phyloP scores from a whole-genome alignment of 2,888 invertebrate genomes.

The Fragum whitleyi region DNA sequence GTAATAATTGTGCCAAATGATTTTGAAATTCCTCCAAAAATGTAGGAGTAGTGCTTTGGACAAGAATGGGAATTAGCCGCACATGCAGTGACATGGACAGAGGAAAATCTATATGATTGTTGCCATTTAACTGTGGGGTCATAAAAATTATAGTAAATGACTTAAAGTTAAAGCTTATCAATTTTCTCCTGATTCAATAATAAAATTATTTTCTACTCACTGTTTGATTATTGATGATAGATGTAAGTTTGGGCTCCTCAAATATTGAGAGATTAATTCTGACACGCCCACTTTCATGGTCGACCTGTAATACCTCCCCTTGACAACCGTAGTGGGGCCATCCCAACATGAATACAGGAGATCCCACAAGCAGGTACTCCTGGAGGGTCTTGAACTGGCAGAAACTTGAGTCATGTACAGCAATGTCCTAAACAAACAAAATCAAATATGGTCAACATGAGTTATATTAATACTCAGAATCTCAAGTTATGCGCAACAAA shows the following conservation, averaged over 20 bases:
- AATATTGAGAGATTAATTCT: constrained; percentile 79
- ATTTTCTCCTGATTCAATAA: no score
- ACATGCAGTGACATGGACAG: no score
- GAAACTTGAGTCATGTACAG: constrained; percentile 84
- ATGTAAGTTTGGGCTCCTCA: constrained; percentile 80
- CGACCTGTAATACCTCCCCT: constrained; percentile 89
- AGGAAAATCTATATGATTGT: no score
- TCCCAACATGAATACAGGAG: constrained; percentile 91
- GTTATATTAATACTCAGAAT: no score
- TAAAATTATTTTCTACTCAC: constrained; percentile 30
- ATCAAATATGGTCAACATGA: background rate
- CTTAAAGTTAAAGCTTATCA: no score
- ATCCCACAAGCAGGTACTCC: constrained; percentile 90
- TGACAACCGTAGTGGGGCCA: constrained; percentile 93
- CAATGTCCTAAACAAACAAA: constrained; percentile 74
- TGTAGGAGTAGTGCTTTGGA: no score
- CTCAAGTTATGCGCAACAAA: no score
- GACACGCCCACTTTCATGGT: constrained; percentile 76
- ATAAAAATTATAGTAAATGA: no score
- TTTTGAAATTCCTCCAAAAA: no score
- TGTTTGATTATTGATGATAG: constrained; percentile 52
- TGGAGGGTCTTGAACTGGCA: constrained; percentile 86
- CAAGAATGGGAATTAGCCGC: no score
- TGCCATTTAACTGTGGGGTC: no score
- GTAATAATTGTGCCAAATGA: no score